Conservation (phyloP, 2,888 invertebrate genomes). For the Mongoloraphidia duomilia region DNA sequence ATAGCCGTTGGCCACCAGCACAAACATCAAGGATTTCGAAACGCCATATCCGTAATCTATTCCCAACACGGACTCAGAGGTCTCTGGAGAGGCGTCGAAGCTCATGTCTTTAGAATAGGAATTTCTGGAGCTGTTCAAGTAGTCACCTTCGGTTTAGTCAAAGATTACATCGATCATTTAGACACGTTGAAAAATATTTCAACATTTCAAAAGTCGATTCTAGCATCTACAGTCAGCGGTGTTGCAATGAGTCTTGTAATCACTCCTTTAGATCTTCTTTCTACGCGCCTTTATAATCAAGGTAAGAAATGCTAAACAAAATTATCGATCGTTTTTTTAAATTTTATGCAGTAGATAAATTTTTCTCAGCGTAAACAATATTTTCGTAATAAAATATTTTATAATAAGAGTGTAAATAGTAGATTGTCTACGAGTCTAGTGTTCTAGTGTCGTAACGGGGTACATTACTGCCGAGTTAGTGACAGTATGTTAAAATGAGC, state of each 20-base stretch:
- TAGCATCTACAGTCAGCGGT: conserved; percentile 64
- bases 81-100: conserved; percentile 63
- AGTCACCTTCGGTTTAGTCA: conserved; percentile 56
- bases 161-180: conserved; percentile 31
- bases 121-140: conserved; percentile 72
- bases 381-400: too few species aligned
- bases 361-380: too few species aligned
- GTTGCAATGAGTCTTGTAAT: conserved; percentile 57
- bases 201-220: conserved; percentile 41
- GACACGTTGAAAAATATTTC: conserved; percentile 25
- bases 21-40: conserved; percentile 42
- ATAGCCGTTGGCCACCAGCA: conserved; percentile 82
- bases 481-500: too few species aligned
- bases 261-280: conserved; percentile 77
- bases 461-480: too few species aligned
- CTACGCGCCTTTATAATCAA: conserved; percentile 83
- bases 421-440: too few species aligned
- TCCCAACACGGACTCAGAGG: conserved; percentile 42
- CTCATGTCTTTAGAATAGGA: conserved; percentile 56
- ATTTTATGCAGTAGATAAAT: too few species aligned
- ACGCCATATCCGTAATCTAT: conserved; percentile 36
- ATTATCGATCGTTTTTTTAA: background rate
- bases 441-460: too few species aligned
- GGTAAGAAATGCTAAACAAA: conserved; percentile 32
- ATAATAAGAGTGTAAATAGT: too few species aligned